Conservation (phyloP, 2,113 vertebrate genomes). For the Coptodon bakossiorum region DNA sequence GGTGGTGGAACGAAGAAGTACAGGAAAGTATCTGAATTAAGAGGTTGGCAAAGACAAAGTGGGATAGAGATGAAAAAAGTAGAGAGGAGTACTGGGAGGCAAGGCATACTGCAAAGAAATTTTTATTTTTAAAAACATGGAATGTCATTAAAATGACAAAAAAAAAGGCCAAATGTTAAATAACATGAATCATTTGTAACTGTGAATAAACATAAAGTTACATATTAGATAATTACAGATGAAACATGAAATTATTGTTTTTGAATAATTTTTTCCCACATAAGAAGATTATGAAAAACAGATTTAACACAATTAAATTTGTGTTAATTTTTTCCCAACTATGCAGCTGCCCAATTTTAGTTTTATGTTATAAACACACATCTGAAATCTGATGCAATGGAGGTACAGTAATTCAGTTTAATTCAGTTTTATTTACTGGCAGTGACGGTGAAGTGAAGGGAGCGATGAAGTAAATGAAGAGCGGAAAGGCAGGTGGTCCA, state of each 20-base stretch:
- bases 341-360: neutral
- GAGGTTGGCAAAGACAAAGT: neutral
- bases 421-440: neutral
- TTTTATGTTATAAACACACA: neutral
- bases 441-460: fast-evolving
- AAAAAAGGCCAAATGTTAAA: neutral
- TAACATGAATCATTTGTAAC: neutral
- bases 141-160: neutral
- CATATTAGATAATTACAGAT: neutral
- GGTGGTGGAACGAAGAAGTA: neutral
- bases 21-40: neutral
- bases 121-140: neutral
- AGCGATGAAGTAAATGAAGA: neutral
- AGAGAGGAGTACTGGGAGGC: neutral
- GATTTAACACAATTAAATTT: neutral
- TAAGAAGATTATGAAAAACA: neutral
- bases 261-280: neutral
- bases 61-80: neutral
- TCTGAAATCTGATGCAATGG: neutral
- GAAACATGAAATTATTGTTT: neutral
- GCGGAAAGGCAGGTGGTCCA: neutral
- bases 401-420: neutral
- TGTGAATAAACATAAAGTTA: neutral
- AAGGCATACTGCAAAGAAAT: neutral
- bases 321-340: neutral